Evolutionary conservation across 2,888 invertebrate genomes (phyloP).

Genomic region (Fissipunctia ypsillon): DNA sequence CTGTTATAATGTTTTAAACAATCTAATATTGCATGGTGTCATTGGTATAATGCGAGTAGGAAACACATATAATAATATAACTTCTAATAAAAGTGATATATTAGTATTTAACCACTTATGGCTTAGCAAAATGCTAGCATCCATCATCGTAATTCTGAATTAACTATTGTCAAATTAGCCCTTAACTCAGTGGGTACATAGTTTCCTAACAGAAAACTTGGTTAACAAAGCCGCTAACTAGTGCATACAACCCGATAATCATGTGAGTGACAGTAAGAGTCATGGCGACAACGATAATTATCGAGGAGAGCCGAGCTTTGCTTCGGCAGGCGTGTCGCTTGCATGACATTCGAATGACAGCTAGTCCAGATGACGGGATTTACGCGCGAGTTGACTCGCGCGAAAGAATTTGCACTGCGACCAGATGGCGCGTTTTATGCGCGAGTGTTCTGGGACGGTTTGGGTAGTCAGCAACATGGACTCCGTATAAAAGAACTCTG

Average conservation of each 20-base stretch:
- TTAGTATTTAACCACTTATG: not conserved
- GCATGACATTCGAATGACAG: conserved; percentile 6
- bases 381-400: no score
- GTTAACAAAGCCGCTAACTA: conserved; percentile 24
- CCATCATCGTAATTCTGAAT: not conserved
- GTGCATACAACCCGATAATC: conserved; percentile 31
- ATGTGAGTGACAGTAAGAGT: conserved; percentile 2
- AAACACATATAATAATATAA: not conserved
- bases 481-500: no score
- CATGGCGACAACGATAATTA: conserved; percentile 24
- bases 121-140: not conserved
- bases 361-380: not conserved
- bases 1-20: not conserved
- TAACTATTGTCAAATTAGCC: not conserved
- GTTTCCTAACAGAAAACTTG: conserved; percentile 23
- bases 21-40: not conserved
- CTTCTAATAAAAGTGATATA: not conserved
- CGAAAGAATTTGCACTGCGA: no score
- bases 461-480: not conserved
- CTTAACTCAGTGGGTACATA: not conserved
- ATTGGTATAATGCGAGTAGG: not conserved
- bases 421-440: not conserved
- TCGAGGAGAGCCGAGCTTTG: conserved; percentile 7
- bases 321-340: not conserved
- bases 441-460: not conserved